Evolutionary conservation across 2,113 vertebrate genomes (phyloP).

Genomic region (Daubentonia madagascariensis): DNA sequence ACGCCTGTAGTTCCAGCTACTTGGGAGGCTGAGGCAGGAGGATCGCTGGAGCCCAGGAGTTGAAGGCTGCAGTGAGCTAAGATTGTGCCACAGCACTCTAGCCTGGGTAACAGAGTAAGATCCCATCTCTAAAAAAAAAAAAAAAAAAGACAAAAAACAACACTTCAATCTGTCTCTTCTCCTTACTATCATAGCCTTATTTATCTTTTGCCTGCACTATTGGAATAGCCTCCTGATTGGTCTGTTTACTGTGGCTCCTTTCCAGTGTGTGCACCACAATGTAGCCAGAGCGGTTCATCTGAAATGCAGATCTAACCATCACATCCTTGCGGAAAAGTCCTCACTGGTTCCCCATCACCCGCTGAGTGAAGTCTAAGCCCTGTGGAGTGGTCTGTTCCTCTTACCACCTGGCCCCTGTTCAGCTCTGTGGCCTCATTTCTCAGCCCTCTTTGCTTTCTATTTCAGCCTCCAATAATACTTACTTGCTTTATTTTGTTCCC

Average conservation of each 20-base stretch:
- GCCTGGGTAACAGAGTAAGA: not conserved
- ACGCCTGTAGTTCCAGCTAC: not conserved
- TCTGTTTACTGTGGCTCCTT: not conserved
- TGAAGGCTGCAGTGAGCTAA: not conserved
- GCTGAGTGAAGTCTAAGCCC: not conserved
- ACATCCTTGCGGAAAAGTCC: not conserved
- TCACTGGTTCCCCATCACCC: not conserved
- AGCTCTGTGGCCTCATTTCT: not conserved
- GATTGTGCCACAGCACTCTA: not conserved
- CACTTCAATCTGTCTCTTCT: not conserved
- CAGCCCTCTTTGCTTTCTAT: not conserved
- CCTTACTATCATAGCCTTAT: not conserved
- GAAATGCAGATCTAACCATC: not conserved
- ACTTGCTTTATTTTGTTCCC: not conserved
- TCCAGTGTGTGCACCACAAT: not conserved
- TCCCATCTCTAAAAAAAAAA: not conserved
- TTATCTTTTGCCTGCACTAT: rapidly evolving
- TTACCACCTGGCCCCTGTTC: too few relatives aligned
- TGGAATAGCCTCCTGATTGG: not conserved
- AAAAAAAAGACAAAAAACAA: not conserved
- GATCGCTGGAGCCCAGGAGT: not conserved
- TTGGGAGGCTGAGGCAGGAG: not conserved
- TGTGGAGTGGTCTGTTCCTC: rapidly evolving
- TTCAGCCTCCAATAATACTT: not conserved
- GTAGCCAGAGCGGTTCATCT: not conserved